Evolutionary conservation across 92 coral and sea anemone species (phyloP).

Genomic region (Zoanthus sociatus): DNA sequence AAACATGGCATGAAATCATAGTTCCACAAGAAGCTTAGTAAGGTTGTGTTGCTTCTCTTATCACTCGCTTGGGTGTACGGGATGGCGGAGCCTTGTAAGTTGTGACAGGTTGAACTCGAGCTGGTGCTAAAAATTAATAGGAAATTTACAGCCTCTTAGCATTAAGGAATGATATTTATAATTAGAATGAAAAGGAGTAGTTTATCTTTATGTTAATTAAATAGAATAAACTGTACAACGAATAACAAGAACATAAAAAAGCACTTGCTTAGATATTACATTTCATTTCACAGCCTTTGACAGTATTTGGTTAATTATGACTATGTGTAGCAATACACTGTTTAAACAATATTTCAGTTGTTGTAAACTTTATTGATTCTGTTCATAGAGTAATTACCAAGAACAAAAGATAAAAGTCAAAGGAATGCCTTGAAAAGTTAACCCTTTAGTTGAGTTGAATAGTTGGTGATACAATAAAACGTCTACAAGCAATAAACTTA

Average conservation of each 20-base stretch:
- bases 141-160: slow-evolving; percentile 61
- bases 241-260: not conserved
- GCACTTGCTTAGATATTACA: not conserved
- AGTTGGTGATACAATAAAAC: not conserved
- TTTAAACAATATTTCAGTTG: not conserved
- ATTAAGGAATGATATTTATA: slow-evolving; percentile 5
- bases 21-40: slow-evolving; percentile 66
- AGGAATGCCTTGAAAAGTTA: not conserved
- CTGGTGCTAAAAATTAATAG: slow-evolving; percentile 83
- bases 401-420: not conserved
- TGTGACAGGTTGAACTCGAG: slow-evolving; percentile 76
- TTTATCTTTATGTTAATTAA: not conserved
- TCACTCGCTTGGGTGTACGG: slow-evolving; percentile 91
- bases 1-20: slow-evolving; percentile 20
- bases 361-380: not conserved
- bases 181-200: not conserved
- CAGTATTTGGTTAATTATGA: not conserved
- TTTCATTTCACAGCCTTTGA: not conserved
- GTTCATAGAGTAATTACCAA: not conserved
- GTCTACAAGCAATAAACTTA: not conserved
- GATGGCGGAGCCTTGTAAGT: slow-evolving; percentile 88
- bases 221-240: not conserved
- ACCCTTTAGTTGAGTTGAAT: not conserved
- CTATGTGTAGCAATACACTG: no score
- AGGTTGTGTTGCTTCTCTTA: slow-evolving; percentile 95